Base-by-base conservation (phyloP, 1,140 invertebrate species). In the Pemphigus obesinymphae region DNA sequence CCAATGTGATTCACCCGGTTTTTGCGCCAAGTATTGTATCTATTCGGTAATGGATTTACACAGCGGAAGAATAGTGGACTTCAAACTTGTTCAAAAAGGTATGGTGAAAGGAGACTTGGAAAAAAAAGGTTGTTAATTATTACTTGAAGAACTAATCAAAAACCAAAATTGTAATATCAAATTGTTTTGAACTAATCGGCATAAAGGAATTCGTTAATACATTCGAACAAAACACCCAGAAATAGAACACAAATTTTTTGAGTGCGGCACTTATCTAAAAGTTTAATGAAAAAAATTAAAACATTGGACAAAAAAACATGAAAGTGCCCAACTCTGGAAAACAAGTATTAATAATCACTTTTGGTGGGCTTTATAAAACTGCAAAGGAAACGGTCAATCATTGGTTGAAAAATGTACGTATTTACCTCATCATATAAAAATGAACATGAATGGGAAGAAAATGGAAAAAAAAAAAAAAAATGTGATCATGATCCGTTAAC, bases 231-330 rank as follows among this genome's bases (percentile, higher is more conserved):
- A 78, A 31, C 48, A 53, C 20, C 23, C 43, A 15, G 31, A 55
- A n/a, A 78, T 78, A 23, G 13, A 78, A 78, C 75, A 78, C 13
- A 26, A 48, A 31, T 78, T 78, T 78, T 48, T 31, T 34, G n/a
- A n/a, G 48, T 78, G n/a, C 58, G 75, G 75, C 75, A 78, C 31
- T 3, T 58, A n/a, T 48, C 50, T 37, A 78, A 78, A 55, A 78
- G 75, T 78, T 78, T 78, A 20, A 78, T 55, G 75, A 78, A 78
- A 78, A 55, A 31, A 31, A 50, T 78, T 23, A 78, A 78, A 78
- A 37, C 48, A 1, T 50, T 48, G 20, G 43, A 53, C n/a, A 26
- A 78, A 78, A 55, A 78, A 55, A 37, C 23, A 55, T 37, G 20
- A 23, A 53, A 10, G 29, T 20, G 40, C 31, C 1, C 37, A 31